Percentiles rank a stretch among this genome's conserved stretches.
phyloP scores from a whole-genome alignment of 2,888 invertebrate genomes.

The Ichneumoninae sp. region DNA sequence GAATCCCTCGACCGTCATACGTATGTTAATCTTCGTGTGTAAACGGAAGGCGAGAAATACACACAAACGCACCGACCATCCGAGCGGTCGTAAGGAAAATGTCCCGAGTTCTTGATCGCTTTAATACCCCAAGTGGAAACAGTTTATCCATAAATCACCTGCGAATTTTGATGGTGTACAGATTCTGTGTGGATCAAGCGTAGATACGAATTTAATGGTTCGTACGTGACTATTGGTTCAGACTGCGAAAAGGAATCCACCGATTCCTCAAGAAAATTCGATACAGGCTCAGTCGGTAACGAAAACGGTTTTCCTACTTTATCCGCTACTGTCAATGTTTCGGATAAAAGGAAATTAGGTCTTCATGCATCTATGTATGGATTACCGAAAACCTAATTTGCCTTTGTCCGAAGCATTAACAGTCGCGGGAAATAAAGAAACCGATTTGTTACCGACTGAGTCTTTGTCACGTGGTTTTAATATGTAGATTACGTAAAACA shows the following conservation, averaged over 20 bases:
- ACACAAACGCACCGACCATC: neutral
- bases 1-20: neutral
- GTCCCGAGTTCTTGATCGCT: neutral
- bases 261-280: neutral
- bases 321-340: too few relatives aligned
- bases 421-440: too few relatives aligned
- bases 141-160: neutral
- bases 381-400: too few relatives aligned
- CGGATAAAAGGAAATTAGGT: too few relatives aligned
- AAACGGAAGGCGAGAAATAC: slow-evolving; percentile 11
- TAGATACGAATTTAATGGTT: neutral
- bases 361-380: too few relatives aligned
- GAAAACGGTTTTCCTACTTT: neutral
- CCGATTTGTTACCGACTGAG: too few relatives aligned
- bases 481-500: too few relatives aligned
- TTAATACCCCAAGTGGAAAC: neutral
- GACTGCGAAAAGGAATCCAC: neutral
- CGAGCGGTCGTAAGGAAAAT: neutral
- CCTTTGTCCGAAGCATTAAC: too few relatives aligned
- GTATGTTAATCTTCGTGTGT: slow-evolving; percentile 36
- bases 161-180: neutral
- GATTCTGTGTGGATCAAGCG: neutral
- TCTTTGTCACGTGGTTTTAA: too few relatives aligned
- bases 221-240: neutral
- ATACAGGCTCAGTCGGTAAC: neutral